Percentiles rank a stretch among this genome's conserved stretches.
These are phyloP conservation scores for Eptesicus fuscus DNA, from an alignment of 2,113 vertebrate species.

Conservation along the genomic window DNA sequence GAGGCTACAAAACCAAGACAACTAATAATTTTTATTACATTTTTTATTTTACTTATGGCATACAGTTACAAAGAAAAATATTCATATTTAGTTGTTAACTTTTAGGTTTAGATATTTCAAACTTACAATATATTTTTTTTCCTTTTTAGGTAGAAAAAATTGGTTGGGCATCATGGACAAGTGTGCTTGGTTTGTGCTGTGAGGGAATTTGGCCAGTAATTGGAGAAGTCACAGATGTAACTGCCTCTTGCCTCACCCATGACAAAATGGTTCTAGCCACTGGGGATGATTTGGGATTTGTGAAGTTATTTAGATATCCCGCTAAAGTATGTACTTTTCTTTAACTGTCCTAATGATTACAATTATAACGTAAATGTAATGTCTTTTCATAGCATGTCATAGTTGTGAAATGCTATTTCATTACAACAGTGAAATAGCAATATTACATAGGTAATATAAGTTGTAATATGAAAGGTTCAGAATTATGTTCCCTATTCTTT, in stretches of 20 bases:
- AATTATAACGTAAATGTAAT: neutral
- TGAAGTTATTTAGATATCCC: constrained; percentile 97
- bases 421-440: neutral
- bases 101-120: constrained; percentile 4
- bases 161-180: constrained; percentile 96
- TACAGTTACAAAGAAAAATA: neutral
- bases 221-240: constrained; percentile 95
- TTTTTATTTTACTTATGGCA: neutral
- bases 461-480: neutral
- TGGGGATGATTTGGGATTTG: constrained; percentile 97
- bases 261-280: constrained; percentile 93
- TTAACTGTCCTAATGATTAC: constrained; percentile 27
- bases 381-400: neutral
- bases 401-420: neutral
- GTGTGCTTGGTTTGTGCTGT: constrained; percentile 93
- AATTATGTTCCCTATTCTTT: neutral
- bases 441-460: neutral
- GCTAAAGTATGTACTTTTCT: constrained; percentile 88
- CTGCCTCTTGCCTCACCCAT: constrained; percentile 91
- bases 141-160: constrained; percentile 93
- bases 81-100: neutral
- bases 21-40: neutral
- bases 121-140: constrained; percentile 54
- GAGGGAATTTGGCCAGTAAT: constrained; percentile 97
- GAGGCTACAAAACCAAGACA: constrained; percentile 1